Evolutionary conservation across 2,797 vertebrate genomes (phyloP).

Genomic region (Rhinatrema bivittatum): DNA sequence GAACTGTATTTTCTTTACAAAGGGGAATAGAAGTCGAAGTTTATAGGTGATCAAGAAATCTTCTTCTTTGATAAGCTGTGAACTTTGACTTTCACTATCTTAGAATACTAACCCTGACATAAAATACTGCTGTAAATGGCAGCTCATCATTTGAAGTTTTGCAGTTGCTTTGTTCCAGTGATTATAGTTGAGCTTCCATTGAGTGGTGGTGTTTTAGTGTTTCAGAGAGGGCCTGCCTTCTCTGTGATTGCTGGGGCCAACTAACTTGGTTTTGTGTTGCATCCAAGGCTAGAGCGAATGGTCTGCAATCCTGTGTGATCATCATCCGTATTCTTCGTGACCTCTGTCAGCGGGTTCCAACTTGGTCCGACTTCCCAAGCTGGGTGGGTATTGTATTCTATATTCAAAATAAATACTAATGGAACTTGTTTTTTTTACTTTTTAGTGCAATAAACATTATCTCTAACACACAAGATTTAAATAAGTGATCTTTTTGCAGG

Average conservation of each 20-base stretch:
- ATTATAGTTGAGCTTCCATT: conserved; percentile 85
- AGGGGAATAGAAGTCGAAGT: conserved; percentile 73
- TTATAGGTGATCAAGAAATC: conserved; percentile 83
- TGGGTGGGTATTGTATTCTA: conserved; percentile 70
- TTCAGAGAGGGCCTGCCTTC: conserved; percentile 43
- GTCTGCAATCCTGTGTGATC: conserved; percentile 95
- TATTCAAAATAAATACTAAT: too few species aligned
- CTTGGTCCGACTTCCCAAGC: conserved; percentile 94
- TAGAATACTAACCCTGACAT: conserved; percentile 83
- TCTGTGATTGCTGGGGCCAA: conserved; percentile 43
- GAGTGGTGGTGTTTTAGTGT: conserved; percentile 90
- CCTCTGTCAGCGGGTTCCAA: conserved; percentile 90
- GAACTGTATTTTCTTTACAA: conserved; percentile 47
- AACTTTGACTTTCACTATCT: conserved; percentile 77
- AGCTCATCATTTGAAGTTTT: conserved; percentile 69
- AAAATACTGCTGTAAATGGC: conserved; percentile 97
- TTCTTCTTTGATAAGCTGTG: conserved; percentile 85
- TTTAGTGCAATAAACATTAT: too few species aligned
- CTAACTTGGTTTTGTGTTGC: conserved; percentile 74
- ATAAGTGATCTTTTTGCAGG: too few species aligned
- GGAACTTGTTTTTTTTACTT: too few species aligned
- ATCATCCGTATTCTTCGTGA: conserved; percentile 95
- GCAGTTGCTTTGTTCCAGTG: conserved; percentile 51
- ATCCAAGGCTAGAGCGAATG: conserved; percentile 97
- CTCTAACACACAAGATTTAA: too few species aligned